A percentile compares a stretch with the other conserved stretches of the same genome.
phyloP scores from a whole-genome alignment of 2,888 invertebrate species.

The Catonia carolina region DNA sequence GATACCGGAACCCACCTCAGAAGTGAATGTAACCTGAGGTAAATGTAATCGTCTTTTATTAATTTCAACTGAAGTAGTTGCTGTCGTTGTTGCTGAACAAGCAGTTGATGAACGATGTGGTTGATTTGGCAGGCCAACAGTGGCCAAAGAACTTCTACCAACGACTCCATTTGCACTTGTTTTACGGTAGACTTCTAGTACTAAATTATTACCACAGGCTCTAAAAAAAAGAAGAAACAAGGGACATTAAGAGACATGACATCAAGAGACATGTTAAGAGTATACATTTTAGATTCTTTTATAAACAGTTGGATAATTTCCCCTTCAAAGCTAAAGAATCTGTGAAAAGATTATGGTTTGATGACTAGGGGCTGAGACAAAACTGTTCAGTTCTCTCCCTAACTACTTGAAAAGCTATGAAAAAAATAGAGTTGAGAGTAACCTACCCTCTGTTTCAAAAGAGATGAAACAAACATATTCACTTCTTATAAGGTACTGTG shows the following conservation, averaged over 20 bases:
- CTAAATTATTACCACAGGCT: conserved; percentile 62
- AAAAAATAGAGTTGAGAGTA: too few species aligned
- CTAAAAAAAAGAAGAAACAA: conserved; percentile 41
- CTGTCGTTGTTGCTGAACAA: conserved; percentile 55
- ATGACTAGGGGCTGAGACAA: too few species aligned
- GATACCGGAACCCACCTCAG: conserved; percentile 87
- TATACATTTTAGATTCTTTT: too few species aligned
- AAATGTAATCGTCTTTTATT: conserved; percentile 59
- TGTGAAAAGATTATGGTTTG: too few species aligned
- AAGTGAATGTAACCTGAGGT: conserved; percentile 78
- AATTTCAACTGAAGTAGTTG: conserved; percentile 42
- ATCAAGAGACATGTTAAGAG: neutral
- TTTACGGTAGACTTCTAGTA: conserved; percentile 64
- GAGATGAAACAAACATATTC: too few species aligned
- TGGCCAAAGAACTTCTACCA: conserved; percentile 30
- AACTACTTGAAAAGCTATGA: too few species aligned
- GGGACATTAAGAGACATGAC: neutral
- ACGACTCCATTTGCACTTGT: conserved; percentile 45
- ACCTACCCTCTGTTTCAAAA: too few species aligned
- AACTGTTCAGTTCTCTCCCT: too few species aligned
- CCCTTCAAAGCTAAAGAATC: too few species aligned
- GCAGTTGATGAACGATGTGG: conserved; percentile 57
- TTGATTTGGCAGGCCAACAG: conserved; percentile 30
- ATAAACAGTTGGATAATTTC: too few species aligned
- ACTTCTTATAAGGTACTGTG: too few species aligned